These are phyloP conservation scores for Mongoloraphidia duomilia DNA, from an alignment of 2,888 invertebrate genomes.

Conservation along the genomic window DNA sequence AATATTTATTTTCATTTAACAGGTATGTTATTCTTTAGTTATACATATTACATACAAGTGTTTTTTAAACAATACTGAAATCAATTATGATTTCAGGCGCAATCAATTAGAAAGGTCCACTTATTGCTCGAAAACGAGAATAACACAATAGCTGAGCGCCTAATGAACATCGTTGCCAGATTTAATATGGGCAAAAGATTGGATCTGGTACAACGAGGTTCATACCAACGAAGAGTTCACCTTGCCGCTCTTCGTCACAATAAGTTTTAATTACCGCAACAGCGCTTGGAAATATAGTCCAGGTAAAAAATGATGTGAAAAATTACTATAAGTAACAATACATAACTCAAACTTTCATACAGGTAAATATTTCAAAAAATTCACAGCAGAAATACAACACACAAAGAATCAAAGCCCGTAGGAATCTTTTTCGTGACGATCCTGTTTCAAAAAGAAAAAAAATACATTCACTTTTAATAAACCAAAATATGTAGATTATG, in stretches of 20 bases:
- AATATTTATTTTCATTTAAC: not conserved
- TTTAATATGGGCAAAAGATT: conserved; percentile 2
- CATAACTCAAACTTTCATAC: no score
- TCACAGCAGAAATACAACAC: no score
- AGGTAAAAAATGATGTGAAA: no score
- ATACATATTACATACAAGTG: no score
- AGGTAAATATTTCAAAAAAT: no score
- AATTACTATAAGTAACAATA: no score
- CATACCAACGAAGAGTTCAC: not conserved
- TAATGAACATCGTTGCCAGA: conserved; percentile 1
- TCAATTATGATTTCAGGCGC: no score
- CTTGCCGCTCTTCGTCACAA: not conserved
- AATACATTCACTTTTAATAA: not conserved
- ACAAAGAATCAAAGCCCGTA: not conserved
- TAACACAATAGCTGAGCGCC: not conserved
- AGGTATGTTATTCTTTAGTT: no score
- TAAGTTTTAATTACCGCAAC: no score
- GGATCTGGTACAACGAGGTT: conserved; percentile 2
- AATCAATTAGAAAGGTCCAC: not conserved
- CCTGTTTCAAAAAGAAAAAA: not conserved
- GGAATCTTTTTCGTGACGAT: not conserved
- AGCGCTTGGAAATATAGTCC: no score
- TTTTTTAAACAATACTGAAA: no score
- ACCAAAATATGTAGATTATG: conserved; percentile 4
- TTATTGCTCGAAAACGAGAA: conserved; percentile 1